Percentiles rank a stretch among this genome's conserved stretches.
phyloP scores from a whole-genome alignment of 2,797 vertebrate species.

The Hippoglossus hippoglossus region DNA sequence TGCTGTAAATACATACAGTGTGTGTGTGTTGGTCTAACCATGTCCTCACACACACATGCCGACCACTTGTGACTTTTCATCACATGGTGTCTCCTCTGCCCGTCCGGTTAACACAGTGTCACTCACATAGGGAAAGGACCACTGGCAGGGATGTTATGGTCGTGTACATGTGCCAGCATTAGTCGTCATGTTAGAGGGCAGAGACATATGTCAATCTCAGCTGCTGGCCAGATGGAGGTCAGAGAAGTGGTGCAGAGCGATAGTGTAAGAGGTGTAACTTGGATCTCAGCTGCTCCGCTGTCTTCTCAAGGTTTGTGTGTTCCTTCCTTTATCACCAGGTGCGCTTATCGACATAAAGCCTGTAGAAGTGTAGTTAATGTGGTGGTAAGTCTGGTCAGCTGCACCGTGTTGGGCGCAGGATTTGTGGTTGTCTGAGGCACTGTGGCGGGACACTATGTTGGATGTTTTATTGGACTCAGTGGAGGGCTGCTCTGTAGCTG shows the following conservation, averaged over 20 bases:
- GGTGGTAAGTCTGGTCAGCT: slow-evolving; percentile 25
- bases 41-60: slow-evolving; percentile 34
- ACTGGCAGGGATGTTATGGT: slow-evolving; percentile 53
- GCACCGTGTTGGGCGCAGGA: slow-evolving; percentile 4
- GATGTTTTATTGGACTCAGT: slow-evolving; percentile 23
- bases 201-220: slow-evolving; percentile 39
- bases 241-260: slow-evolving; percentile 33
- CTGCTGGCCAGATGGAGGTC: slow-evolving; percentile 60
- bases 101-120: slow-evolving; percentile 51
- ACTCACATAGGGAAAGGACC: slow-evolving; percentile 41
- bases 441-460: slow-evolving; percentile 20
- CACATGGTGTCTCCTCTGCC: slow-evolving; percentile 61
- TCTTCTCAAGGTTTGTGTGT: slow-evolving; percentile 68
- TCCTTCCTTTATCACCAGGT: slow-evolving; percentile 36
- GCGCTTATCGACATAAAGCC: slow-evolving; percentile 5
- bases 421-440: slow-evolving; percentile 23
- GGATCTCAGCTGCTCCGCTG: slow-evolving; percentile 36
- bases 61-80: slow-evolving; percentile 82
- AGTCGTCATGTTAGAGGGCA: slow-evolving; percentile 49
- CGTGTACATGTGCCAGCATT: slow-evolving; percentile 46
- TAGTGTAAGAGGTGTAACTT: slow-evolving; percentile 44
- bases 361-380: not conserved
- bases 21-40: slow-evolving; percentile 29
- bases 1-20: slow-evolving; percentile 34
- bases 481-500: slow-evolving; percentile 8